Conservation (phyloP, 64 coral and sea anemone species). For the Montipora cactus region DNA sequence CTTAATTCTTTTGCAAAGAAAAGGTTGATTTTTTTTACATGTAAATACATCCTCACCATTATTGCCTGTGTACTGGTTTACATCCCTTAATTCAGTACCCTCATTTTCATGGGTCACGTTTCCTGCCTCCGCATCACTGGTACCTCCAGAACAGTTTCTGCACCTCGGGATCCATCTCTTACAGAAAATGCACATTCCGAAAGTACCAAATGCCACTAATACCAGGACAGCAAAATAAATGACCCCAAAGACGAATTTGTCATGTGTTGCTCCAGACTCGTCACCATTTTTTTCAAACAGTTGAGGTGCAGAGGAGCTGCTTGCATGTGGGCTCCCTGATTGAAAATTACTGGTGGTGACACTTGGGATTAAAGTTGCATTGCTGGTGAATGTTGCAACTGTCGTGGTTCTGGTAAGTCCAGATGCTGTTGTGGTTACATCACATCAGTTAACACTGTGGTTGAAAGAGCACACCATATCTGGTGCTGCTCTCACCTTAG, state of each 20-base stretch:
- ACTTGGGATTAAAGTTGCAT: not conserved
- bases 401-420: not conserved
- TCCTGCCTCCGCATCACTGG: not conserved
- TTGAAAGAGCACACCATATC: conserved; percentile 19
- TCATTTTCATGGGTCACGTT: too few species aligned
- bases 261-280: not conserved
- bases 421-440: not conserved
- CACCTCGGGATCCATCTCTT: not conserved
- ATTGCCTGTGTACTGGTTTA: too few species aligned
- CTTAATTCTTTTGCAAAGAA: too few species aligned
- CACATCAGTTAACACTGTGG: conserved; percentile 6
- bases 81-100: too few species aligned
- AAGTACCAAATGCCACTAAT: not conserved
- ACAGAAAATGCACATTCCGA: not conserved
- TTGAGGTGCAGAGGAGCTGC: not conserved
- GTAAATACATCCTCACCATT: too few species aligned
- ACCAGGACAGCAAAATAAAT: too few species aligned
- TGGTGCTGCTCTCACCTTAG: not conserved
- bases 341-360: not conserved
- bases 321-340: not conserved
- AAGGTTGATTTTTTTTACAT: too few species aligned
- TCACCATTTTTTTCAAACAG: not conserved
- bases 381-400: not conserved
- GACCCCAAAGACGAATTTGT: too few species aligned
- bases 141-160: not conserved